These are phyloP conservation scores for Athene noctua DNA, from an alignment of 2,113 vertebrate genomes.

Conservation along the genomic window DNA sequence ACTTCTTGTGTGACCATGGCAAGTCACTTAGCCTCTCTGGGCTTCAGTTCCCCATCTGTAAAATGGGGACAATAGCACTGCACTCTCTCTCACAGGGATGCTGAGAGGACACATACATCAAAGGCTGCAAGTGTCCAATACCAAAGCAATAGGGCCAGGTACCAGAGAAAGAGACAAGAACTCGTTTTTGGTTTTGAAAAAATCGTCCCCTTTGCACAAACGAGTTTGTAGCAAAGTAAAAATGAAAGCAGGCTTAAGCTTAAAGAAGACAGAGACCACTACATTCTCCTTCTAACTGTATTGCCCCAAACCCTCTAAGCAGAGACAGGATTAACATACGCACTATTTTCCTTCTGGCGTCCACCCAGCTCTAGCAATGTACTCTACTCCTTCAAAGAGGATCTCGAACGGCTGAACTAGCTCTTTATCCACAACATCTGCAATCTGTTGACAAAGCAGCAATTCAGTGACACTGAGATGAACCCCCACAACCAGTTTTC, in stretches of 20 bases:
- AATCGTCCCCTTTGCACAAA: neutral
- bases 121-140: conserved; percentile 33
- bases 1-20: conserved; percentile 57
- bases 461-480: conserved; percentile 61
- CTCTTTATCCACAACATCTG: conserved; percentile 81
- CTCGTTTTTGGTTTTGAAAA: neutral
- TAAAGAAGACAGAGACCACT: neutral
- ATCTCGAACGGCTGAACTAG: conserved; percentile 83
- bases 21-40: conserved; percentile 65
- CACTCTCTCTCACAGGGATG: conserved; percentile 53
- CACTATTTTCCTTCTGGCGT: conserved; percentile 85
- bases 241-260: conserved; percentile 51
- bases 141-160: conserved; percentile 12
- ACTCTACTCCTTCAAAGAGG: conserved; percentile 83
- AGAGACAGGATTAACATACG: conserved; percentile 74
- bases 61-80: conserved; percentile 64
- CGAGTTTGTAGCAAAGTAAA: neutral
- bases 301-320: conserved; percentile 26
- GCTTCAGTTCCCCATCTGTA: conserved; percentile 66
- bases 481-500: conserved; percentile 54
- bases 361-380: conserved; percentile 86
- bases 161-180: conserved; percentile 29
- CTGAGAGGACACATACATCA: conserved; percentile 47
- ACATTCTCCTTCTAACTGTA: conserved; percentile 21
- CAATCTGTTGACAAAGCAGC: conserved; percentile 74